Evolutionary conservation across 2,888 invertebrate genomes (phyloP).

Genomic region (Perithous albicinctus): DNA sequence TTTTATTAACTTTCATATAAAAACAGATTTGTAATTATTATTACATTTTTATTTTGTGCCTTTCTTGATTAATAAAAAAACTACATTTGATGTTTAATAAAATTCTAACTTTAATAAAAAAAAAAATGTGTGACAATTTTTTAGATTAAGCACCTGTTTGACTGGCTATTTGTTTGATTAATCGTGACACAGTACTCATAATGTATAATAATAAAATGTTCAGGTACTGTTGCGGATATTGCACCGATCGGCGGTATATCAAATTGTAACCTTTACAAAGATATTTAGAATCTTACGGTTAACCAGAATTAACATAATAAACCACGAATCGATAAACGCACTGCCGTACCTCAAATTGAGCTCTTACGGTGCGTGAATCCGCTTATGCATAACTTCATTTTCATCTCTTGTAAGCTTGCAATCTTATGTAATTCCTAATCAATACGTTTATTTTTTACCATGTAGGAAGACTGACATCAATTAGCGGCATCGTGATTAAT

Average conservation of each 20-base stretch:
- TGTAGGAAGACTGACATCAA: conserved; percentile 90
- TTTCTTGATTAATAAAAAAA: no score
- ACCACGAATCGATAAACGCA: conserved; percentile 88
- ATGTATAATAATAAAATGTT: conserved; percentile 19
- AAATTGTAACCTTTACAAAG: conserved; percentile 59
- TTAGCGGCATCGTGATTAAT: conserved; percentile 92
- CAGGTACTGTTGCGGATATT: no score
- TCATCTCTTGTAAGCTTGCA: not conserved
- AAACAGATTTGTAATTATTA: no score
- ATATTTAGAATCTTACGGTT: conserved; percentile 81
- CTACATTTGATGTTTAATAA: no score
- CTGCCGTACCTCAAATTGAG: conserved; percentile 89
- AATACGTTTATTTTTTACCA: conserved; percentile 52
- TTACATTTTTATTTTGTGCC: no score
- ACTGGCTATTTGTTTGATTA: no score
- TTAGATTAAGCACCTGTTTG: no score
- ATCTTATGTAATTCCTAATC: not conserved
- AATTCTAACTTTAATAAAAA: no score
- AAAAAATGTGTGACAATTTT: no score
- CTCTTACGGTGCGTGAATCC: conserved; percentile 87
- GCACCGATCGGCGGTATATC: no score
- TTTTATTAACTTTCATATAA: no score
- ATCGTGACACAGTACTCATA: no score
- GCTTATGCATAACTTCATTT: not conserved
- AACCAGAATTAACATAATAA: conserved; percentile 86